Conservation (phyloP, 2,888 invertebrate species). For the Agrotis segetum region DNA sequence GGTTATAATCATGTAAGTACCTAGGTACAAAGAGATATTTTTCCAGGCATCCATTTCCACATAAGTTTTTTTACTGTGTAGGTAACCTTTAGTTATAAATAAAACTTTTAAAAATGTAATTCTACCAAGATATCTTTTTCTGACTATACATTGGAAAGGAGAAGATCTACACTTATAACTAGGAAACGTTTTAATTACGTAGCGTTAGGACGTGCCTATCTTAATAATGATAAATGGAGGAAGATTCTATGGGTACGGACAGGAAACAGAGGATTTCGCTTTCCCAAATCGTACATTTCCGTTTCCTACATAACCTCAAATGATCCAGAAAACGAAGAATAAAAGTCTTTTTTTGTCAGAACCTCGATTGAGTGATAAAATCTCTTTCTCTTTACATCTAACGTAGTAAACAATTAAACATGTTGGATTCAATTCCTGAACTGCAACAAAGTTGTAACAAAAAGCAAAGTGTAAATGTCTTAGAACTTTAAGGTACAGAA, state of each 20-base stretch:
- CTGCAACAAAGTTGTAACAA: constrained; percentile 28
- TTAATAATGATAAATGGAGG: constrained; percentile 26
- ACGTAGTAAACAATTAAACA: constrained; percentile 21
- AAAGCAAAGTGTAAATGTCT: constrained; percentile 18
- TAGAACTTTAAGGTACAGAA: constrained; percentile 23
- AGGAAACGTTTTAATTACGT: constrained; percentile 8
- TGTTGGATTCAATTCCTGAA: constrained; percentile 23
- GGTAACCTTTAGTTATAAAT: no score
- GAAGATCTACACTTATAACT: neutral
- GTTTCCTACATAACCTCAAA: neutral
- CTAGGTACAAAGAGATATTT: no score
- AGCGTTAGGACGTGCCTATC: constrained; percentile 10
- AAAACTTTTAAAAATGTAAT: no score
- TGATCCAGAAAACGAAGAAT: neutral
- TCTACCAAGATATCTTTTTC: no score
- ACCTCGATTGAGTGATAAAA: constrained; percentile 3
- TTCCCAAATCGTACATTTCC: neutral
- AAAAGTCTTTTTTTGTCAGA: neutral
- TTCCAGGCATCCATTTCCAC: no score
- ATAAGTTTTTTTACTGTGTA: no score
- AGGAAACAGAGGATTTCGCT: neutral
- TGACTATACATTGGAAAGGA: constrained; percentile 1
- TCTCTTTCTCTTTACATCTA: neutral
- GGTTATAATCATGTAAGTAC: neutral
- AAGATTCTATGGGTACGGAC: neutral